Conservation (phyloP, 2,888 invertebrate genomes). For the Brachyopa scutellaris region DNA sequence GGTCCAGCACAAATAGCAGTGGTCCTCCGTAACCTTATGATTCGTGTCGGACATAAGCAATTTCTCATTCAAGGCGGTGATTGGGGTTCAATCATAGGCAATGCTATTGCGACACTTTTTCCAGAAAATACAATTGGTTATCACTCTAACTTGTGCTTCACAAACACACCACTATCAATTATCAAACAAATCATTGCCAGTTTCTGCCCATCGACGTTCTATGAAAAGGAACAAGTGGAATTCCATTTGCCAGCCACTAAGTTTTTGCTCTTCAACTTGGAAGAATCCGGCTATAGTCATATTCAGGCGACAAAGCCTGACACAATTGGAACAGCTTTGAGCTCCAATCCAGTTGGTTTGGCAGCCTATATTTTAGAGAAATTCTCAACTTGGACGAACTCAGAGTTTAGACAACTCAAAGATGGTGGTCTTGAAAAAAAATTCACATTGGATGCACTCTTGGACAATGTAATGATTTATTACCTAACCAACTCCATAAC, state of each 20-base stretch:
- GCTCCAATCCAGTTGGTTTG: constrained; percentile 88
- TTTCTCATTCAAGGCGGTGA: constrained; percentile 91
- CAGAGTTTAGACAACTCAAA: constrained; percentile 81
- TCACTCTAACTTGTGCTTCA: constrained; percentile 85
- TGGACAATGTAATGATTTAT: constrained; percentile 92
- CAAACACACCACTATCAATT: constrained; percentile 76
- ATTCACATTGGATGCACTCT: constrained; percentile 83
- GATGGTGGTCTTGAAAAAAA: constrained; percentile 86
- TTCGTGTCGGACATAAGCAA: constrained; percentile 85
- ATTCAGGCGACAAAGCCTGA: constrained; percentile 95
- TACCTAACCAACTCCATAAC: constrained; percentile 88
- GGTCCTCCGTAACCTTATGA: constrained; percentile 86
- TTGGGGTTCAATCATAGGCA: constrained; percentile 88
- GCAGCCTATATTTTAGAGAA: constrained; percentile 96
- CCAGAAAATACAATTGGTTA: constrained; percentile 84
- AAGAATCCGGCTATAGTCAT: constrained; percentile 87
- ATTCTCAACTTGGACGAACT: constrained; percentile 88
- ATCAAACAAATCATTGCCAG: constrained; percentile 81
- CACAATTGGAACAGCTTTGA: constrained; percentile 85
- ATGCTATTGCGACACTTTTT: constrained; percentile 85
- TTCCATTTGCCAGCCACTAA: constrained; percentile 82
- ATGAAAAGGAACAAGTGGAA: constrained; percentile 82
- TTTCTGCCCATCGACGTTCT: constrained; percentile 84
- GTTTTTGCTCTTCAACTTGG: constrained; percentile 75
- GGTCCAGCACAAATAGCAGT: constrained; percentile 83